Evolutionary conservation across 2,797 vertebrate genomes (phyloP), one percentile per base, ranked within the genome.

Genomic region (Tapirus indicus): DNA sequence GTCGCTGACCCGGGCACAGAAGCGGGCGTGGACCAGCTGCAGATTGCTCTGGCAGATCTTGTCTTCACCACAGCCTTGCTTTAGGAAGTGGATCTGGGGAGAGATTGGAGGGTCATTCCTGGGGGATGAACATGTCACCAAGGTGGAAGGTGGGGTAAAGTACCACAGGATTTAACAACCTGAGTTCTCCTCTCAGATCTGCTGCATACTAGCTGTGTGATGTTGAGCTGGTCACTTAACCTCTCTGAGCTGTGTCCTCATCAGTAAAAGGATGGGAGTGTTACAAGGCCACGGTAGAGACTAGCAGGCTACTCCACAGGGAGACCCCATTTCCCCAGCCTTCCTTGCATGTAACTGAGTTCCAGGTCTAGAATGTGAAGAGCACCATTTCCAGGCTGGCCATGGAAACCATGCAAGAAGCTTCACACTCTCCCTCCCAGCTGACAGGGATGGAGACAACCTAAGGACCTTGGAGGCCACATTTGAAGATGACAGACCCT

Each of bases 31-130:
- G 49, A 35, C 97, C 89, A 99, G 98, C 98, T 99, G 99, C 96
- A 99, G 98, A 97, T 99, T 99, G 98, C 99, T 99, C 98, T 99
- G 99, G 98, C 99, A 99, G 97, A 99, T 99, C 98, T 99, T 99
- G 99, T 99, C 99, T 0, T 97, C 98, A 27, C 99, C 99, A 54
- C 99, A 99, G 91, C 99, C 99, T 98, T 99, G 99, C 94, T 99
- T 99, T 94, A 99, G 98, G 96, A 99, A 99, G 98, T 99, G 99
- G 88, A 99, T 99, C 99, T 99, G 97, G 35, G 69, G 56, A 87
- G 38, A 88, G 10, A 32, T n/a, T 27, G 18, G 79, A 75, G 6
- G 27, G 11, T 91, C 89, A 84, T 49, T 85, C 83, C 86, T 13
- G 68, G 29, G 52, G 12, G 7, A 0, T 9, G 2, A 71, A 32